Evolutionary conservation across 1,140 invertebrate genomes (phyloP).

Genomic region (Drosophila orena): DNA sequence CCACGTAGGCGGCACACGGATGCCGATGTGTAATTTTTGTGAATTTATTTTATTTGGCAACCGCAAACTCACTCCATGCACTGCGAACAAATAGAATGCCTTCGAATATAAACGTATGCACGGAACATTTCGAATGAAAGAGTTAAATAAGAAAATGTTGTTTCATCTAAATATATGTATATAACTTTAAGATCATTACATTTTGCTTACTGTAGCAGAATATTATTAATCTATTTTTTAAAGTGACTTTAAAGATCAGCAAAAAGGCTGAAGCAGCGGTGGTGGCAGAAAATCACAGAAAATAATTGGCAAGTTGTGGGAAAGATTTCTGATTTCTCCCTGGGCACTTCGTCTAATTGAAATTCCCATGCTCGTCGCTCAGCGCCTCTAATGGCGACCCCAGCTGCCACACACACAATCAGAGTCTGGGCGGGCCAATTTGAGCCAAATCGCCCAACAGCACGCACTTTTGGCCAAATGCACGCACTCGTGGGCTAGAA

Average conservation of each 20-base stretch:
- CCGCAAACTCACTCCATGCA: neutral
- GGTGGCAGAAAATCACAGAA: conserved; percentile 36
- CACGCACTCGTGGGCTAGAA: conserved; percentile 52
- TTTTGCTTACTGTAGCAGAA: too few relatives aligned
- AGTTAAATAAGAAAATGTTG: too few relatives aligned
- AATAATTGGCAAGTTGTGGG: conserved; percentile 61
- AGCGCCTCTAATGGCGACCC: conserved; percentile 59
- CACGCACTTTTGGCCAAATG: conserved; percentile 53
- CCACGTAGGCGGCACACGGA: conserved; percentile 66
- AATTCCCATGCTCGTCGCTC: conserved; percentile 66
- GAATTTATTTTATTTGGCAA: conserved; percentile 65
- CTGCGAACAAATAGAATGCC: neutral
- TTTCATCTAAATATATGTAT: too few relatives aligned
- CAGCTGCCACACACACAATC: conserved; percentile 54
- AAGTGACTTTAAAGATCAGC: conserved; percentile 34
- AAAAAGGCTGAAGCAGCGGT: conserved; percentile 5
- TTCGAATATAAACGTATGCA: neutral
- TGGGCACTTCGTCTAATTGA: conserved; percentile 61
- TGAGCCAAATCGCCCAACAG: conserved; percentile 57
- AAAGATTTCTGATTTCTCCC: conserved; percentile 64
- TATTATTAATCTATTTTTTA: neutral
- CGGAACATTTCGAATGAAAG: too few relatives aligned
- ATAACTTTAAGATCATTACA: too few relatives aligned
- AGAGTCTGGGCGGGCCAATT: conserved; percentile 53
- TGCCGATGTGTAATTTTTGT: conserved; percentile 60